Conservation (phyloP, 2,113 vertebrate genomes). For the Solea senegalensis region DNA sequence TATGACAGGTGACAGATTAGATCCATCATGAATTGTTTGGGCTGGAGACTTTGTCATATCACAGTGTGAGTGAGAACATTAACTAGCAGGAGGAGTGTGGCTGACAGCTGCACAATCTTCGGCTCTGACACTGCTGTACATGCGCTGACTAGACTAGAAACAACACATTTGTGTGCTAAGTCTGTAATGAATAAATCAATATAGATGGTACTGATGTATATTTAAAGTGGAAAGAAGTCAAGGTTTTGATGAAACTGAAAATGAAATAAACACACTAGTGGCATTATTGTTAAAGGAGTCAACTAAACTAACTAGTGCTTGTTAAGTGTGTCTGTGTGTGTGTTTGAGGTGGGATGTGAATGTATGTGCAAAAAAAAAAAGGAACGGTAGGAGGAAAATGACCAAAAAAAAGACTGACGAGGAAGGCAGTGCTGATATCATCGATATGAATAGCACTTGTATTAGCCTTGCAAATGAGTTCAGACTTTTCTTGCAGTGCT, state of each 20-base stretch:
- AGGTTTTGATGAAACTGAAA: too few species aligned
- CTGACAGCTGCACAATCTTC: background rate
- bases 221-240: slow-evolving; percentile 26
- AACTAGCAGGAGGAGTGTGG: slow-evolving; percentile 33
- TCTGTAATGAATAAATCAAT: slow-evolving; percentile 28
- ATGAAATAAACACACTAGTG: background rate
- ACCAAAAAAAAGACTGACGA: slow-evolving; percentile 32
- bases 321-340: slow-evolving; percentile 6
- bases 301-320: slow-evolving; percentile 2
- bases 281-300: slow-evolving; percentile 18
- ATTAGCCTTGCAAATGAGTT: slow-evolving; percentile 62
- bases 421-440: slow-evolving; percentile 49
- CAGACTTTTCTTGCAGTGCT: slow-evolving; percentile 54
- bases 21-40: slow-evolving; percentile 62
- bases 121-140: background rate
- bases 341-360: background rate
- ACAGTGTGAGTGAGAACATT: slow-evolving; percentile 37
- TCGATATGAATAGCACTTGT: slow-evolving; percentile 46
- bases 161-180: background rate
- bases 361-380: background rate
- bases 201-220: slow-evolving; percentile 3
- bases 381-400: slow-evolving; percentile 10
- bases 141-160: slow-evolving; percentile 3
- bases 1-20: slow-evolving; percentile 74
- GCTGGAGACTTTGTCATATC: slow-evolving; percentile 56